A percentile compares a stretch with the other conserved stretches of the same genome.
Evolutionary conservation across 2,797 vertebrate species (phyloP).

Genomic region (Adelosebastes latens): DNA sequence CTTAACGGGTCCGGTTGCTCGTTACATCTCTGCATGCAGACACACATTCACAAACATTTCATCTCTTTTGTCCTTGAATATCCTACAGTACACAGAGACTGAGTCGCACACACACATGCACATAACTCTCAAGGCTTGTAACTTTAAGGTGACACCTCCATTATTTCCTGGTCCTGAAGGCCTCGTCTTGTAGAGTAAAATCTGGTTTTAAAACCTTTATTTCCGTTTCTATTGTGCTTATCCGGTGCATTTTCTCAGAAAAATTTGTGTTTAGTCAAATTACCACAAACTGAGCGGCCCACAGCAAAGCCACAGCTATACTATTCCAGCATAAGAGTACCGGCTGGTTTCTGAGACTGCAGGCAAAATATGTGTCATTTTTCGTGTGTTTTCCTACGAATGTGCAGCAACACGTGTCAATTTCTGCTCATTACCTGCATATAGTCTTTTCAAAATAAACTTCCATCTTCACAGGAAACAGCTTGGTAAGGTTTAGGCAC

Average conservation of each 20-base stretch:
- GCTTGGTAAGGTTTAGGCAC: background rate
- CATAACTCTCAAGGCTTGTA: background rate
- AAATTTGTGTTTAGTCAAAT: background rate
- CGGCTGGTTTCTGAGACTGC: background rate
- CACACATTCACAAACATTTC: background rate
- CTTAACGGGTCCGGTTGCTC: background rate
- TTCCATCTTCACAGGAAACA: too few species aligned
- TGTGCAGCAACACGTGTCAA: too few species aligned
- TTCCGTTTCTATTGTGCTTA: background rate
- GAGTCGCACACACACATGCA: background rate
- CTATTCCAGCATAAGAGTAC: background rate
- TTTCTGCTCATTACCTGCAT: too few species aligned
- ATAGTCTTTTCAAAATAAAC: too few species aligned
- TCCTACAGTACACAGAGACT: background rate
- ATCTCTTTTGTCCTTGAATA: background rate
- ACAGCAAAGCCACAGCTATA: background rate
- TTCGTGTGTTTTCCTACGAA: too few species aligned
- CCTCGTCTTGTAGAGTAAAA: background rate
- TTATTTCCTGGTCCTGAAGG: background rate
- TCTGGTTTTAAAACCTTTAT: background rate
- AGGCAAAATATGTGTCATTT: background rate
- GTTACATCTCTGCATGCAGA: constrained; percentile 1
- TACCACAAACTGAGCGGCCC: background rate
- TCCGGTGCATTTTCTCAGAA: background rate
- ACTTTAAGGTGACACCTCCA: background rate